Base-by-base conservation (phyloP, 2,888 invertebrate species). In the Drosophila seclusa region DNA sequence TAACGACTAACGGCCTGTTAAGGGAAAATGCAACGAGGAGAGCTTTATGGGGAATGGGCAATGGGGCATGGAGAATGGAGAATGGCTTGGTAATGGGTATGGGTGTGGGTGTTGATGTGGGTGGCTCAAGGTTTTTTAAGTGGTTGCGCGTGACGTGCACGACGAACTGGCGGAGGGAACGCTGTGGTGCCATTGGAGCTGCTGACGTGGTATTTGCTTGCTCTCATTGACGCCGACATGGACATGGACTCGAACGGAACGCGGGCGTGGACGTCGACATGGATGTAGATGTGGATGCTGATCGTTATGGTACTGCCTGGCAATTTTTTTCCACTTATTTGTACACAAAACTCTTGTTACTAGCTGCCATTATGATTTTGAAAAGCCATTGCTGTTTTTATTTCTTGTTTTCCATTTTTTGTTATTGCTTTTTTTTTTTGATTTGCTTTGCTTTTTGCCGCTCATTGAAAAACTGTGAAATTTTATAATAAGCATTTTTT, bases 311-410 rank as follows among this genome's bases (percentile, higher is more conserved):
- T 68, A 8, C 45, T 70, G 76, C 68, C 76, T 78, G 73, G 74
- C 78, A 78, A 68, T 81, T 72, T 80, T 76, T 82, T 74, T 71
- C 74, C 83, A 73, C 84, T 76, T 88, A 82, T 83, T 85, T 85
- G 88, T 87, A 80, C 89, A 87, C 87, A 89, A 87, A 91, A 89
- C 90, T 89, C 91, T 91, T 89, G 91, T 91, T 91, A 91, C 91
- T 89, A 91, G 91, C 91, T 91, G 91, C 91, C 91, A 91, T 91
- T 91, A 91, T 91, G 91, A 89, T 91, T 91, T 91, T 91, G 86
- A 91, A 91, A 91, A 91, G 90, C 91, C 91, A 91, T 91, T 91
- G 89, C 78, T 68, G 74, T 64, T 68, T 73, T 71, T 68, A 32
- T 62, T 55, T 34, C 49, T 64, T 73, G 83, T 80, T 57, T 60